Evolutionary conservation across 2,888 invertebrate genomes (phyloP).

Genomic region (Spodoptera littoralis): DNA sequence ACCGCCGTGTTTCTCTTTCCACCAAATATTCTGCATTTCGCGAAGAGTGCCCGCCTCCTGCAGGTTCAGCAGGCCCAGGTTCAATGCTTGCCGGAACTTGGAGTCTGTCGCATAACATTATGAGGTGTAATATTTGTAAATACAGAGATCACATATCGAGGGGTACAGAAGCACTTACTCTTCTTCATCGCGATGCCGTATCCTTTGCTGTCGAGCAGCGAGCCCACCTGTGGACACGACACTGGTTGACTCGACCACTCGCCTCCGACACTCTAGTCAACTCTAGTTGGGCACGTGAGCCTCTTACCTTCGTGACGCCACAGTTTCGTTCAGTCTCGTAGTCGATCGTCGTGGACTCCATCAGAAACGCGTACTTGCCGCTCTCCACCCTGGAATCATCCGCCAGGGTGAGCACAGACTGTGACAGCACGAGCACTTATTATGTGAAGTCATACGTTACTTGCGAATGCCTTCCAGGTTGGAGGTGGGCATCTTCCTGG

Average conservation of each 20-base stretch:
- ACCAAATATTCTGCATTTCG: constrained; percentile 95
- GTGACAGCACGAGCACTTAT: no score
- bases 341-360: constrained; percentile 97
- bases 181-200: constrained; percentile 96
- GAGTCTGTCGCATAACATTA: constrained; percentile 85
- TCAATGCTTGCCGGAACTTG: constrained; percentile 92
- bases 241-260: background rate
- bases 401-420: background rate
- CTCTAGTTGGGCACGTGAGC: background rate
- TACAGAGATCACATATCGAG: background rate
- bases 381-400: constrained; percentile 60
- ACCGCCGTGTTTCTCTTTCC: constrained; percentile 95
- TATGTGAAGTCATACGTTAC: constrained; percentile 53
- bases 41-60: constrained; percentile 95
- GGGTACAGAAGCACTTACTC: constrained; percentile 82
- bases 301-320: constrained; percentile 89
- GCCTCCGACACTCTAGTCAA: background rate
- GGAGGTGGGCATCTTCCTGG: constrained; percentile 85
- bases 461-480: constrained; percentile 91
- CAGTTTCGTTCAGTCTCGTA: constrained; percentile 94
- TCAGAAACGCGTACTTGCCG: constrained; percentile 93
- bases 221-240: constrained; percentile 88
- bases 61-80: constrained; percentile 94
- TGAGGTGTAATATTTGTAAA: background rate
- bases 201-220: constrained; percentile 93